Evolutionary conservation across 2,797 vertebrate species (phyloP).

Genomic region (Coregonus suidteri): DNA sequence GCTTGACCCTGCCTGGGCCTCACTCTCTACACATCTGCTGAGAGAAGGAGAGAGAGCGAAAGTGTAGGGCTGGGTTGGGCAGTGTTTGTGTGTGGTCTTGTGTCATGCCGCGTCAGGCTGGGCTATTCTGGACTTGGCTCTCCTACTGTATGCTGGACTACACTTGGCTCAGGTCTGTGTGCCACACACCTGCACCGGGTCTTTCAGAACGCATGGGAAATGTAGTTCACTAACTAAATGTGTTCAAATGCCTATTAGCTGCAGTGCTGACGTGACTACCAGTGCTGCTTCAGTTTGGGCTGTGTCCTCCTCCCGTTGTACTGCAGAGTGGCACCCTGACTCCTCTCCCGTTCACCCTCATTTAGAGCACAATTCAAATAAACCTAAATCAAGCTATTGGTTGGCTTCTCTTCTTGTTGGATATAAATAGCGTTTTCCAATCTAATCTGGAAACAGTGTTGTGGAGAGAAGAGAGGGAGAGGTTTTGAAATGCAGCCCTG

Average conservation of each 20-base stretch:
- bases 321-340: constrained; percentile 58
- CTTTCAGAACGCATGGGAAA: too few species aligned
- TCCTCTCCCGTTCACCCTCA: constrained; percentile 66
- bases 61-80: background rate
- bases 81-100: background rate
- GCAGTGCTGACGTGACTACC: constrained; percentile 38
- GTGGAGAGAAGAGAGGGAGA: constrained; percentile 57
- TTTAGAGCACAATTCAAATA: constrained; percentile 78
- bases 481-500: constrained; percentile 74
- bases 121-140: too few species aligned
- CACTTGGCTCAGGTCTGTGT: too few species aligned
- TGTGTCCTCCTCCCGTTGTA: constrained; percentile 30
- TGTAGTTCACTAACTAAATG: background rate
- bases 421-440: constrained; percentile 78
- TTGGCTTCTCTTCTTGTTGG: constrained; percentile 59
- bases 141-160: too few species aligned
- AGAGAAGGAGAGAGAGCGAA: background rate
- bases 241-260: constrained; percentile 57
- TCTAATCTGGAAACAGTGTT: constrained; percentile 77
- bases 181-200: too few species aligned
- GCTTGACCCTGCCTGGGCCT: constrained; percentile 9
- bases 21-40: constrained; percentile 57
- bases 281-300: background rate
- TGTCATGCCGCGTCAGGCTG: too few species aligned
- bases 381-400: constrained; percentile 70